Conservation (phyloP, 2,797 vertebrate genomes). For the Cottoperca gobio region DNA sequence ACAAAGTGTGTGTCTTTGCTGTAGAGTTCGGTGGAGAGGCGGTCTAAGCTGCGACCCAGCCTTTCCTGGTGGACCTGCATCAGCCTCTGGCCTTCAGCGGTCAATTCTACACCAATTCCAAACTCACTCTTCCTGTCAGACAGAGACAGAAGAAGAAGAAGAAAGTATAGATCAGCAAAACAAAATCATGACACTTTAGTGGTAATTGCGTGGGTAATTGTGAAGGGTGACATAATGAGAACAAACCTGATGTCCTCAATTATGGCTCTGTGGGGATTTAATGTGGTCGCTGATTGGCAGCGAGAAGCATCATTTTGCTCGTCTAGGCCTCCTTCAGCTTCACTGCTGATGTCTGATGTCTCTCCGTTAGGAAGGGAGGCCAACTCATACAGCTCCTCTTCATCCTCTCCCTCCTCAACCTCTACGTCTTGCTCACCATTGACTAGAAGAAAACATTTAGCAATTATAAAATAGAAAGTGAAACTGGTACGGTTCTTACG, state of each 20-base stretch:
- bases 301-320: constrained; percentile 32
- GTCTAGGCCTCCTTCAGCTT: constrained; percentile 50
- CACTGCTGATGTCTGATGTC: constrained; percentile 38
- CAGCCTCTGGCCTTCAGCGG: constrained; percentile 79
- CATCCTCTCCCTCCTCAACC: constrained; percentile 69
- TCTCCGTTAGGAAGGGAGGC: constrained; percentile 48
- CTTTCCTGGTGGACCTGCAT: constrained; percentile 84
- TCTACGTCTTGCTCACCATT: constrained; percentile 36
- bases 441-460: constrained; percentile 25
- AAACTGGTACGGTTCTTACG: neutral
- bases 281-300: constrained; percentile 32
- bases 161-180: neutral
- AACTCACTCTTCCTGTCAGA: constrained; percentile 83
- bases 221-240: neutral
- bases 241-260: constrained; percentile 86
- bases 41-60: constrained; percentile 85
- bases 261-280: constrained; percentile 64
- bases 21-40: constrained; percentile 88
- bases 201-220: neutral
- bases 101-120: constrained; percentile 85
- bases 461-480: neutral
- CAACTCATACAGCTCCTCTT: constrained; percentile 80
- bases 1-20: constrained; percentile 90
- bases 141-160: neutral
- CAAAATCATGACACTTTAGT: neutral